These are phyloP conservation scores for Hylomyscus alleni DNA, from an alignment of 2,797 vertebrate species.

Conservation along the genomic window DNA sequence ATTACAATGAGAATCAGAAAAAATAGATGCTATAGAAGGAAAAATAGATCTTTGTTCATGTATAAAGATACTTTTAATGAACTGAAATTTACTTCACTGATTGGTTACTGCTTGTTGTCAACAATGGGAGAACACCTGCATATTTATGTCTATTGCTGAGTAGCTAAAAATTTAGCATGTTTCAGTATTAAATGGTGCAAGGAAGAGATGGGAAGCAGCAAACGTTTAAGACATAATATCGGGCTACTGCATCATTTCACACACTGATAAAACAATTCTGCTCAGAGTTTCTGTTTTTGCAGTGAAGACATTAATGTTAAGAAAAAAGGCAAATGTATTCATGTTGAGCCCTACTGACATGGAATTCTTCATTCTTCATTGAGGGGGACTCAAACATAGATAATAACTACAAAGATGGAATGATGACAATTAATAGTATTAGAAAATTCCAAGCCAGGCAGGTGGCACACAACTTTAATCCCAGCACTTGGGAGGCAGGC, in stretches of 20 bases:
- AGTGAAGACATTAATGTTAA: background rate
- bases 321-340: background rate
- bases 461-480: too few relatives aligned
- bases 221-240: slow-evolving; percentile 67
- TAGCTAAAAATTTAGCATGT: background rate
- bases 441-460: background rate
- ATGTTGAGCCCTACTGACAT: background rate
- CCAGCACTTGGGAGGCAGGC: too few relatives aligned
- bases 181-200: slow-evolving; percentile 23
- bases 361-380: too few relatives aligned
- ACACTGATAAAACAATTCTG: slow-evolving; percentile 20
- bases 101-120: background rate
- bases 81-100: background rate
- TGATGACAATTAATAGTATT: background rate
- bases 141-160: slow-evolving; percentile 9
- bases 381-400: background rate
- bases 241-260: background rate
- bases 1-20: slow-evolving; percentile 29
- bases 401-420: background rate
- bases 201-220: slow-evolving; percentile 16
- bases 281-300: background rate
- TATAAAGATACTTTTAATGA: background rate
- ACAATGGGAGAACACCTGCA: slow-evolving; percentile 4
- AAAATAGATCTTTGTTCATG: background rate
- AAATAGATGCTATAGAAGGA: slow-evolving; percentile 23